Evolutionary conservation across 2,113 vertebrate species (phyloP).

Genomic region (Ceratotherium simum): DNA sequence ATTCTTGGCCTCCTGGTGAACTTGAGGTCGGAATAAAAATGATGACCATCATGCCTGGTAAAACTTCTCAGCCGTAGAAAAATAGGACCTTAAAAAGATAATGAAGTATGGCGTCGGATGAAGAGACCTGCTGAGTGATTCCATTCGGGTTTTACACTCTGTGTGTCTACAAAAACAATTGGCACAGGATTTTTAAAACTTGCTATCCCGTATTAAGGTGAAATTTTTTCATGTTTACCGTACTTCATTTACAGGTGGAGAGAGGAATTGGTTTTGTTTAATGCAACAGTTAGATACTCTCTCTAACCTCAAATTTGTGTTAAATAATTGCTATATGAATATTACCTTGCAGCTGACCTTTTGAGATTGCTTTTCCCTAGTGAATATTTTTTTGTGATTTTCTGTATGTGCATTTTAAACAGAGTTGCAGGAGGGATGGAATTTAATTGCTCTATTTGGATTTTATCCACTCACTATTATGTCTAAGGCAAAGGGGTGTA

Average conservation of each 20-base stretch:
- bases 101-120: neutral
- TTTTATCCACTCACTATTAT: constrained; percentile 57
- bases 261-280: constrained; percentile 45
- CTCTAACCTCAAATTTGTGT: constrained; percentile 33
- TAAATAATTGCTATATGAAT: constrained; percentile 43
- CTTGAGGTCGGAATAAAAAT: constrained; percentile 56
- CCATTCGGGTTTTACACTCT: neutral
- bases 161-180: neutral
- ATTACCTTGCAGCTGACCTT: constrained; percentile 50
- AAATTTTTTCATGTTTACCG: neutral
- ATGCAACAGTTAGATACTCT: neutral
- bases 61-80: neutral
- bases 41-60: neutral
- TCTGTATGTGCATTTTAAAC: constrained; percentile 57
- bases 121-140: neutral
- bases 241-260: neutral
- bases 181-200: neutral
- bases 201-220: neutral
- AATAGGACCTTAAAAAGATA: constrained; percentile 41
- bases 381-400: constrained; percentile 37
- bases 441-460: constrained; percentile 66
- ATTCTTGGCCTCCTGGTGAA: constrained; percentile 1
- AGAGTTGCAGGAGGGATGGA: neutral
- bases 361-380: constrained; percentile 46
- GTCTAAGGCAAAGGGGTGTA: neutral